These are phyloP conservation scores for Heliornis fulica DNA, from an alignment of 2,113 vertebrate genomes.

Conservation along the genomic window DNA sequence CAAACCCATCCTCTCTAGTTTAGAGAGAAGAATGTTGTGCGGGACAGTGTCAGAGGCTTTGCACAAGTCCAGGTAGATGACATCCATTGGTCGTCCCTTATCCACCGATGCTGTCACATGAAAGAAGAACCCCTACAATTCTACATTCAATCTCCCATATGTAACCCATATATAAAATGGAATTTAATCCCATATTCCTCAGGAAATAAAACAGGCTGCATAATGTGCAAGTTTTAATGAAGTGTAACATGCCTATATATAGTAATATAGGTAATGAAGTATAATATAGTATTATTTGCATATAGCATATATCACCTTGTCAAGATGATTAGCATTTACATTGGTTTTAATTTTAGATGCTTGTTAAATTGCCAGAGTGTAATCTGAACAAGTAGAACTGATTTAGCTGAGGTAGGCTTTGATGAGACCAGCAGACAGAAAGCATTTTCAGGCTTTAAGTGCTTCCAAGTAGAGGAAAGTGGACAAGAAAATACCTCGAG, in stretches of 20 bases:
- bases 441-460: not conserved
- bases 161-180: not conserved
- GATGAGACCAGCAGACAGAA: not conserved
- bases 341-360: not conserved
- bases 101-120: no score
- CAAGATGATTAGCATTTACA: slow-evolving; percentile 23
- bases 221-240: not conserved
- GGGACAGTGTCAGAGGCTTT: no score
- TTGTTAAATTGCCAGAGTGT: not conserved
- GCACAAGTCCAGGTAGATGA: no score
- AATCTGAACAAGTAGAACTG: not conserved
- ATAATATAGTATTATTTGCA: not conserved
- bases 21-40: no score
- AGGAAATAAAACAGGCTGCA: not conserved
- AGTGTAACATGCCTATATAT: not conserved
- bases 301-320: not conserved
- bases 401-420: not conserved
- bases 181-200: not conserved
- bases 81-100: no score
- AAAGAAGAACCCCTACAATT: not conserved
- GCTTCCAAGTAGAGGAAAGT: not conserved
- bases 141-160: not conserved
- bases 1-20: no score
- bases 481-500: not conserved
- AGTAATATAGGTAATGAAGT: not conserved